Evolutionary conservation across 2,888 invertebrate species (phyloP), one percentile per base, ranked within the genome.

Genomic region (Ichneumoninae sp.): DNA sequence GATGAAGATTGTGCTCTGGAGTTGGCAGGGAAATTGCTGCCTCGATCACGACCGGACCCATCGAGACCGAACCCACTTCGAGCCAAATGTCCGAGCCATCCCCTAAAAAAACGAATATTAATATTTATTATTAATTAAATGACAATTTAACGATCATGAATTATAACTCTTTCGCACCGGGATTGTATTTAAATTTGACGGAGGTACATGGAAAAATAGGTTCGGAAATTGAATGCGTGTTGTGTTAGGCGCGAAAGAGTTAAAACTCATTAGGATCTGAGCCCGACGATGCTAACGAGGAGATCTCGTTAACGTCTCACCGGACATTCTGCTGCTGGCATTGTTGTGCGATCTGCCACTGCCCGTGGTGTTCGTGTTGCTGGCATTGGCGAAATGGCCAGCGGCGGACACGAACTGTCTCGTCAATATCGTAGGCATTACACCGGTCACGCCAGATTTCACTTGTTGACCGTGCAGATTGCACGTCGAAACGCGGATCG

Each of bases 391-490:
- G 91, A 94, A 93, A 83, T 95, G 94, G 75, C 94, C 94, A 30
- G 94, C 94, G 54, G 96, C 95, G 68, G 95, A 95, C 87, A 97
- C 95, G 92, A 96, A 96, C 90, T 97, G 96, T 40, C 96, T 95
- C 73, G 97, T 89, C 82, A 95, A 94, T 85, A 98, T 95, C 86
- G 96, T 96, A 0, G 98, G 97, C 83, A 99, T 94, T 68, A 99
- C 95, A 6, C 97, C 97, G 3, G 98, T 98, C 40, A 98, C 95
- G 0, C 99, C 99, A 2, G 97, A 97, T 88, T 97, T 97, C 47
- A 98, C 98, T 90, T 98, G 97, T 87, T 97, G 96, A 0, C 98
- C 98, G 91, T 99, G 99, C n/a, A 99, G 95, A 94, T 99, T 99
- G 92, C 99, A 99, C 69, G 97, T 97, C 30, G 98, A 97, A 84